phyloP scores from a whole-genome alignment of 2,888 invertebrate genomes.

The Clusia tigrina region DNA sequence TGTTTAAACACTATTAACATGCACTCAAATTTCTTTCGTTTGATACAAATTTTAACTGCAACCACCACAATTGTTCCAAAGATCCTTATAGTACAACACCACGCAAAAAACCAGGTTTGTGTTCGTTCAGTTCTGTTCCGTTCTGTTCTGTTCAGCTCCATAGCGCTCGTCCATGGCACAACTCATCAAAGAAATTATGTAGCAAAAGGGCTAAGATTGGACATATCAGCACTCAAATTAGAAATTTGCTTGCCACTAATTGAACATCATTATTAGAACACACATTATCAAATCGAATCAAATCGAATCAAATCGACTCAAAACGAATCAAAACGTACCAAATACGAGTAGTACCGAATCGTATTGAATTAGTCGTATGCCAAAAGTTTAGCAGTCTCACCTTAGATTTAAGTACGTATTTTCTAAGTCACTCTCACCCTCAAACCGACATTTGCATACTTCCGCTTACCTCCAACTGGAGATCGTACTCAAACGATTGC shows the following conservation, averaged over 20 bases:
- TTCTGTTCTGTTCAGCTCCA: too few species aligned
- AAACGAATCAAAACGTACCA: slow-evolving; percentile 11
- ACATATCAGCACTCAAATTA: too few species aligned
- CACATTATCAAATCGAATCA: neutral
- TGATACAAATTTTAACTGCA: slow-evolving; percentile 14
- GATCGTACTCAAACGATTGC: slow-evolving; percentile 39
- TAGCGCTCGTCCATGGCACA: neutral
- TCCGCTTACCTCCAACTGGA: neutral
- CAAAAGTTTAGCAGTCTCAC: slow-evolving; percentile 15
- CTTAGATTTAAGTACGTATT: slow-evolving; percentile 21
- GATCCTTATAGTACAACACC: slow-evolving; percentile 62
- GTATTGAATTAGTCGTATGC: too few species aligned
- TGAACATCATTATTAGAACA: neutral
- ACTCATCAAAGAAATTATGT: neutral
- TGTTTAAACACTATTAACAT: slow-evolving; percentile 45
- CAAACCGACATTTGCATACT: slow-evolving; percentile 45
- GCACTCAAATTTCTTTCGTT: slow-evolving; percentile 43
- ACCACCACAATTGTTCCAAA: slow-evolving; percentile 47
- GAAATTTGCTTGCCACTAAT: neutral
- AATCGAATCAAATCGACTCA: slow-evolving; percentile 18
- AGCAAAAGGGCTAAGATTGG: neutral
- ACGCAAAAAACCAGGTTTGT: slow-evolving; percentile 59
- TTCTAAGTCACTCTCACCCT: slow-evolving; percentile 42
- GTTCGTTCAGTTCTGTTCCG: slow-evolving; percentile 27
- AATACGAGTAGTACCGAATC: too few species aligned